phyloP scores from a whole-genome alignment of 2,113 vertebrate genomes.

The Salvelinus alpinus region DNA sequence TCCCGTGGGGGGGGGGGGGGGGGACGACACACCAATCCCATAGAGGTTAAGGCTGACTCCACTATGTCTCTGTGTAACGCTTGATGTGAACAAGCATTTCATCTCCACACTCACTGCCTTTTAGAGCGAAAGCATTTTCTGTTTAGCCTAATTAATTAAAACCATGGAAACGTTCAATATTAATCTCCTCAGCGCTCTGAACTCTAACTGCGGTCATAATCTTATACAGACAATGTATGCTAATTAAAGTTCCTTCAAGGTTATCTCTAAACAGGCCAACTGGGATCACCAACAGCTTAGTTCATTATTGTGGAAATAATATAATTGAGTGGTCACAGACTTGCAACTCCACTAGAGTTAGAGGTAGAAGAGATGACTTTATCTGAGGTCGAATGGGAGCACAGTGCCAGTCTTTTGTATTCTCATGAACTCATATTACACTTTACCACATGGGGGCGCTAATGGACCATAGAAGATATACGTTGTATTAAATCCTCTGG shows the following conservation, averaged over 20 bases:
- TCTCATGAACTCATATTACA: too few relatives aligned
- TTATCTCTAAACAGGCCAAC: slow-evolving; percentile 14
- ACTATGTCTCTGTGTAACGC: neutral
- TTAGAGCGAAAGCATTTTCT: neutral
- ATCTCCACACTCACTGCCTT: neutral
- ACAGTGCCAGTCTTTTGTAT: too few relatives aligned
- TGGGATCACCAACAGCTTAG: neutral
- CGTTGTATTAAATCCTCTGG: too few relatives aligned
- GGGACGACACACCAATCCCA: too few relatives aligned
- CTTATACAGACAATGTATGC: neutral
- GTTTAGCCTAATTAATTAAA: slow-evolving; percentile 21
- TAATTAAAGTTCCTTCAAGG: slow-evolving; percentile 20
- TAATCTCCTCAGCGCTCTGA: slow-evolving; percentile 7
- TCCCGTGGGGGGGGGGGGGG: too few relatives aligned
- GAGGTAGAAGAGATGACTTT: too few relatives aligned
- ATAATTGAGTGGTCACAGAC: neutral
- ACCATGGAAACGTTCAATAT: slow-evolving; percentile 1
- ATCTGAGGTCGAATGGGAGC: too few relatives aligned
- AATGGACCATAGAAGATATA: too few relatives aligned
- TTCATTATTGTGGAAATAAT: neutral
- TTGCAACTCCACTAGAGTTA: too few relatives aligned
- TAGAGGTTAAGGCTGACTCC: too few relatives aligned
- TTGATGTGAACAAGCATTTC: neutral
- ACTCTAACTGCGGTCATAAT: slow-evolving; percentile 8
- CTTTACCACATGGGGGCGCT: too few relatives aligned